These are phyloP conservation scores for Tenthredo notha DNA, from an alignment of 2,888 invertebrate species.

Conservation along the genomic window DNA sequence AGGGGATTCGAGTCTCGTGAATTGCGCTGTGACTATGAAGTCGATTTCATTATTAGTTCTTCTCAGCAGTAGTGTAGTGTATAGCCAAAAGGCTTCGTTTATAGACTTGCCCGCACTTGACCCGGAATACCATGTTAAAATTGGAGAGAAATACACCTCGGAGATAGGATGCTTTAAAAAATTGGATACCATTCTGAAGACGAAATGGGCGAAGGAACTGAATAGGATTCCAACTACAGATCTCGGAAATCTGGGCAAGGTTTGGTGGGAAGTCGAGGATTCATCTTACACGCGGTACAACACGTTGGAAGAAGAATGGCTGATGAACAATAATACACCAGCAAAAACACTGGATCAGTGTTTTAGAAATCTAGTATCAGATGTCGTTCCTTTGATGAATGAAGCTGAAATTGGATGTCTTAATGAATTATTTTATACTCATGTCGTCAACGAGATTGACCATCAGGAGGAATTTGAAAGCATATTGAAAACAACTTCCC, in stretches of 20 bases:
- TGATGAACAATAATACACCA: slow-evolving; percentile 32
- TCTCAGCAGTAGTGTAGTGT: neutral
- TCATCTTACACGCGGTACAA: slow-evolving; percentile 25
- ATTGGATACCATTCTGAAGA: slow-evolving; percentile 1
- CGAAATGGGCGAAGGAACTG: neutral
- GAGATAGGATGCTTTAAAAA: slow-evolving; percentile 22
- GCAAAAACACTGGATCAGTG: slow-evolving; percentile 25
- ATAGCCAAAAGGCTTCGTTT: neutral
- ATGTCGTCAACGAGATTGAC: slow-evolving; percentile 12
- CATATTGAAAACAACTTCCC: neutral
- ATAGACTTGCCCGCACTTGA: neutral
- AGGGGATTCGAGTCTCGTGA: neutral
- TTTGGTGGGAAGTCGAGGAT: slow-evolving; percentile 9
- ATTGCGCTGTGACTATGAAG: neutral
- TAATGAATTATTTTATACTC: slow-evolving; percentile 23
- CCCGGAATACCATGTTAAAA: neutral
- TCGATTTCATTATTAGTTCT: neutral
- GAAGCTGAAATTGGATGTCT: slow-evolving; percentile 28
- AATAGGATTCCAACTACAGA: slow-evolving; percentile 1
- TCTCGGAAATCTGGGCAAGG: neutral
- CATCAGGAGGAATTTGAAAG: slow-evolving; percentile 3
- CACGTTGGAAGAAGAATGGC: slow-evolving; percentile 33
- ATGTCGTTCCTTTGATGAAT: slow-evolving; percentile 20
- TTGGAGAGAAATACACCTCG: slow-evolving; percentile 25
- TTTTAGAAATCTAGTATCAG: slow-evolving; percentile 35